phyloP scores from a whole-genome alignment of 2,113 vertebrate species.

The Gavialis gangeticus region DNA sequence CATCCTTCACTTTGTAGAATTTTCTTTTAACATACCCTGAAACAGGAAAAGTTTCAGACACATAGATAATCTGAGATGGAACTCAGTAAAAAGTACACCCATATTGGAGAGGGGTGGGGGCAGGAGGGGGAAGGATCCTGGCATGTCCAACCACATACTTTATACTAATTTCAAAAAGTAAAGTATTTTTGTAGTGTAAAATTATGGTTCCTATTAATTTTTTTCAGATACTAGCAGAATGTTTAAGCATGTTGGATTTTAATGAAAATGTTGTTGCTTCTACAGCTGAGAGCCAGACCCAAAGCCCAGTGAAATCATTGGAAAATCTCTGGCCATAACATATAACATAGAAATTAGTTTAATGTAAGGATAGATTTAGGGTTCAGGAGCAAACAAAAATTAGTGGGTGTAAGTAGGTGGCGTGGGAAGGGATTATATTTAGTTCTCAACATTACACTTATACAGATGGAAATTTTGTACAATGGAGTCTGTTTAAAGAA shows the following conservation, averaged over 20 bases:
- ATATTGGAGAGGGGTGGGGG: background rate
- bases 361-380: background rate
- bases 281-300: background rate
- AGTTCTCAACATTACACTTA: background rate
- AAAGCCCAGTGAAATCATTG: background rate
- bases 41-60: slow-evolving; percentile 2
- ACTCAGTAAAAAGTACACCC: background rate
- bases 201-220: background rate
- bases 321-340: background rate
- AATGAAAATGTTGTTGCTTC: background rate
- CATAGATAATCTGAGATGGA: background rate
- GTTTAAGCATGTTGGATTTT: background rate
- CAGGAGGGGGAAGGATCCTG: background rate
- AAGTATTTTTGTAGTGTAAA: background rate
- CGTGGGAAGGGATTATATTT: background rate
- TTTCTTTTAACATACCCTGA: slow-evolving; percentile 31
- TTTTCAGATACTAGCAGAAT: background rate
- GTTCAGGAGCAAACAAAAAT: background rate
- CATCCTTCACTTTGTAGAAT: slow-evolving; percentile 38
- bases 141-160: background rate
- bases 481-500: background rate
- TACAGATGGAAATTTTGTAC: background rate
- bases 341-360: background rate
- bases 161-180: background rate
- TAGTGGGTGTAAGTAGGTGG: background rate